Evolutionary conservation across 2,888 invertebrate genomes (phyloP).

Genomic region (Ophonus ardosiacus): DNA sequence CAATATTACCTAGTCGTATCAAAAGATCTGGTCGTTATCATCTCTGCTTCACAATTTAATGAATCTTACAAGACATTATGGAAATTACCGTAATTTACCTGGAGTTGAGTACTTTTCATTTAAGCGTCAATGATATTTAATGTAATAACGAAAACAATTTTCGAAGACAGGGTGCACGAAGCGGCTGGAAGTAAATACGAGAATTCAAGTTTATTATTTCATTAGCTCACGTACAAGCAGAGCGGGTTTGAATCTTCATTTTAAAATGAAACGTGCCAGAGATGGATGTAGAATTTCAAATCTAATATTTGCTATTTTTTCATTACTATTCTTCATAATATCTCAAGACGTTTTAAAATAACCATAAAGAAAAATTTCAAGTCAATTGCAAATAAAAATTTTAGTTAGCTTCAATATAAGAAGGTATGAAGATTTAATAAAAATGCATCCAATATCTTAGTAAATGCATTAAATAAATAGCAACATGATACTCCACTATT

Average conservation of each 20-base stretch:
- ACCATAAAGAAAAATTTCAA: neutral
- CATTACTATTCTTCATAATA: neutral
- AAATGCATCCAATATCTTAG: too few relatives aligned
- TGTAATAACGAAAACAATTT: slow-evolving; percentile 45
- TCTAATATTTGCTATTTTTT: slow-evolving; percentile 2
- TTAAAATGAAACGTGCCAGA: slow-evolving; percentile 15
- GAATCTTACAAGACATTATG: slow-evolving; percentile 46
- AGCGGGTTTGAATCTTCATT: slow-evolving; percentile 8
- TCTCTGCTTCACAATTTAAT: slow-evolving; percentile 2
- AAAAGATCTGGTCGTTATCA: slow-evolving; percentile 29
- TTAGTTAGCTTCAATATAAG: too few relatives aligned
- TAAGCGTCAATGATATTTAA: slow-evolving; percentile 25
- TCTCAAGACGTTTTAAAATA: neutral
- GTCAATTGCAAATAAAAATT: too few relatives aligned
- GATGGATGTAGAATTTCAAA: neutral
- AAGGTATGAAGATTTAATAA: too few relatives aligned
- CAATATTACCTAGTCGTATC: slow-evolving; percentile 42
- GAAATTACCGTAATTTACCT: slow-evolving; percentile 43
- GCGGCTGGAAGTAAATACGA: slow-evolving; percentile 10
- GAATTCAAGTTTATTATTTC: slow-evolving; percentile 45
- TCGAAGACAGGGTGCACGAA: slow-evolving; percentile 13
- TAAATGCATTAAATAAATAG: too few relatives aligned
- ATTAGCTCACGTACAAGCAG: slow-evolving; percentile 4
- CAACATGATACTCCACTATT: too few relatives aligned
- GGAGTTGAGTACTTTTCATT: slow-evolving; percentile 38